Base-by-base conservation (phyloP, 2,797 vertebrate genomes). In the Enteromius trimaculatus region DNA sequence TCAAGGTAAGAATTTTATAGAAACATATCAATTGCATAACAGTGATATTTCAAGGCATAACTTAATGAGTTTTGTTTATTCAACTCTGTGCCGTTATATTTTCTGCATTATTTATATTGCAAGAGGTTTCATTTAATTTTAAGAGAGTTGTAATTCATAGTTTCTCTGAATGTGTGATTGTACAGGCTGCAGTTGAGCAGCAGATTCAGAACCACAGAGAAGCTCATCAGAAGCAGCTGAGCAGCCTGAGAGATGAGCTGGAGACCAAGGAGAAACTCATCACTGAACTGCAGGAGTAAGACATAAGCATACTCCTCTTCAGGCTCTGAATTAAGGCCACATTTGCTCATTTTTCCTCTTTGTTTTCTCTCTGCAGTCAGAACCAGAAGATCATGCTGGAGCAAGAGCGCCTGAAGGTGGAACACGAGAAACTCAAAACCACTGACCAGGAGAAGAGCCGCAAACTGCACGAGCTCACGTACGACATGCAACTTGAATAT, bases 381-480 rank as follows among this genome's bases (percentile, higher is more conserved):
- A 96, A 96, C 90, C 96, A 97, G 93, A 96, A 96, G 90, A 96
- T 96, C 93, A 94, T 96, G 90, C 90, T 97, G 87, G 96, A 97
- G 66, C 96, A 96, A 86, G 95, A 96, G 68, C 93, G 95, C 65
- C 93, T 97, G 29, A 90, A 92, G 89, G 94, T 95, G 4, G 96
- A 96, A 76, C 96, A 96, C 51, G 96, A 97, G 91, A 96, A 96
- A 81, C 86, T 97, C 81, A 95, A 95, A 92, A 88, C 90, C 0
- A 94, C 94, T n/a, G 96, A 96, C 91, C 96, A 97, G 84, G 95
- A 96, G 39, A 97, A 97, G 90, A 96, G 94, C 86, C 94, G 91
- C 86, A 96, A 96, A 87, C 89, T 97, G 8, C 96, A 96, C 64
- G 96, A 97, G 55, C 95, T 96, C 65, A 96, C 95, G 95, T 97